These are phyloP conservation scores for Hirundo rustica DNA, from an alignment of 2,797 vertebrate genomes.

Conservation along the genomic window DNA sequence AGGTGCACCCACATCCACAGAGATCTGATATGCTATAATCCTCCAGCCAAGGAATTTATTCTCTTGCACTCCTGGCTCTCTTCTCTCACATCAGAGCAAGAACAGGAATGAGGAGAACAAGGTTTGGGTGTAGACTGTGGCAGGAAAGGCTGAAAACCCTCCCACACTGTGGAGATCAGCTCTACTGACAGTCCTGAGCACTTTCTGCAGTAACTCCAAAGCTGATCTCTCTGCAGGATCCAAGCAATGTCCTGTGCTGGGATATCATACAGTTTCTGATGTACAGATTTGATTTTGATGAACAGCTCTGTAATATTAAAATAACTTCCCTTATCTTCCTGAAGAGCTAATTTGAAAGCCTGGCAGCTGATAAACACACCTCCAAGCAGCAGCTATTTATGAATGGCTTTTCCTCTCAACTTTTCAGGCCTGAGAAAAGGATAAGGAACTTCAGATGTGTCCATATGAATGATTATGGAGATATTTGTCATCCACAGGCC, in stretches of 20 bases:
- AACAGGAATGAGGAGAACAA: neutral
- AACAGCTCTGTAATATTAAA: neutral
- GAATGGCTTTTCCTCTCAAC: neutral
- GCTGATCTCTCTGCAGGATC: neutral
- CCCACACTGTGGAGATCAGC: neutral
- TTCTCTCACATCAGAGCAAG: neutral
- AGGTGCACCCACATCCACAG: too few relatives aligned
- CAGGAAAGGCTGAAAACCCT: neutral
- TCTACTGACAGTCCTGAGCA: neutral
- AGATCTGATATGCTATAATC: neutral
- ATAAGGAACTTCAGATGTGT: neutral
- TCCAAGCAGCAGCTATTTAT: neutral
- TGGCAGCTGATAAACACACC: neutral
- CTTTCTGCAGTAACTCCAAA: neutral
- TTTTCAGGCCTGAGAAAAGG: neutral
- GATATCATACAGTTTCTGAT: neutral
- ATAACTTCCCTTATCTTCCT: neutral
- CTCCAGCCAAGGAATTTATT: neutral
- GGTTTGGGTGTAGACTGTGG: neutral
- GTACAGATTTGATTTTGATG: neutral
- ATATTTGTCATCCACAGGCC: neutral
- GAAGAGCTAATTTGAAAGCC: neutral
- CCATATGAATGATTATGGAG: neutral
- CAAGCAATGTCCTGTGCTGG: neutral
- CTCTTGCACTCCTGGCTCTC: neutral